Evolutionary conservation across 2,888 invertebrate genomes (phyloP), one percentile per base, ranked within the genome.

Genomic region (Dysmachus trigonus): DNA sequence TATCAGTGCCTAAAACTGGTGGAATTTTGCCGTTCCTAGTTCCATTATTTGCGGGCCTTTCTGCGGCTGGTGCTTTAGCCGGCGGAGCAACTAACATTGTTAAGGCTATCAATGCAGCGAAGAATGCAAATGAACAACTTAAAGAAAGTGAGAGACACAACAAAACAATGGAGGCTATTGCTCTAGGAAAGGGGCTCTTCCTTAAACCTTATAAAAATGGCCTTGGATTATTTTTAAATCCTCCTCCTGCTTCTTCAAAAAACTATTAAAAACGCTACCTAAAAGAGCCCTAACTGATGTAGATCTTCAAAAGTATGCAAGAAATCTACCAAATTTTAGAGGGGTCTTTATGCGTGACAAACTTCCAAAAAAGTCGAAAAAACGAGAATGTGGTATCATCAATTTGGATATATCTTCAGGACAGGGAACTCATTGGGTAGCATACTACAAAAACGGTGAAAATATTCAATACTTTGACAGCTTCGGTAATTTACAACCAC

Each of bases 381-480:
- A 74, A 15, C 13, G 4, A 31, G 74, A 74, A 74, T 74, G 74
- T 74, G 35, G 74, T 2, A 74, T 74, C 7, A 31, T 74, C 2
- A 74, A 74, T 89, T 89, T 90, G 84, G 90, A 83, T 30, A 38
- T 53, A 18, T 73, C 76, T 47, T 53, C 74, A 22, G 35, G 74
- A 7, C n/a, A n/a, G 0, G 35, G 74, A 3, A 74, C 27, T 27
- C 72, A 71, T 71, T 71, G 72, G 72, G 72, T 71, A 27, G 72
- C 72, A 71, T 71, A 71, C 33, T 31, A 74, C 33, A 31, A 74
- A 31, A 74, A 74, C 33, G 74, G 74, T 0, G 10, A 10, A 13
- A 74, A 90, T 88, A 85, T 89, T 31, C 86, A 88, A 71, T 91
- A 91, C 87, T 91, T 89, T 88, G 90, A 91, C 86, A 90, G 90